Conservation (phyloP, 1,140 invertebrate genomes). For the Bacillus rossius region DNA sequence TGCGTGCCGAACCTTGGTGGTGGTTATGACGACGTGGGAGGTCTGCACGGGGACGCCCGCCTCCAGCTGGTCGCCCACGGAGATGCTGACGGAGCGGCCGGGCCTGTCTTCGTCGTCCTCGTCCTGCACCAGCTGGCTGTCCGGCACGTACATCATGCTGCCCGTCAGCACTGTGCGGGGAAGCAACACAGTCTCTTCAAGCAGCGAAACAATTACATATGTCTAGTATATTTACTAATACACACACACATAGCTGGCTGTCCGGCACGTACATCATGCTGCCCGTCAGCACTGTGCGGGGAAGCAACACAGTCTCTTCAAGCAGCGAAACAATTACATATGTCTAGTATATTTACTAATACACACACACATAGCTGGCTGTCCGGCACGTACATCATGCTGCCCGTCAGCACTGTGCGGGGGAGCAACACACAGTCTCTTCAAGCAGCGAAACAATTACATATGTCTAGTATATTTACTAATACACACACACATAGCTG, state of each 20-base stretch:
- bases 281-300: conserved; percentile 47
- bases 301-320: too few species aligned
- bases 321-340: too few species aligned
- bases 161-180: conserved; percentile 47
- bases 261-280: conserved; percentile 89
- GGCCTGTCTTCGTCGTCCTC: conserved; percentile 54
- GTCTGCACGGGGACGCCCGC: conserved; percentile 32
- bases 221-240: too few species aligned
- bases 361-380: too few species aligned
- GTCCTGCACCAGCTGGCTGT: conserved; percentile 80
- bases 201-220: too few species aligned
- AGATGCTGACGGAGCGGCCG: conserved; percentile 16
- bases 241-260: too few species aligned
- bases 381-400: conserved; percentile 87
- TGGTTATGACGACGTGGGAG: conserved; percentile 57
- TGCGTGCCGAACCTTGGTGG: conserved; percentile 58
- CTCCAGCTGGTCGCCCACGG: conserved; percentile 19
- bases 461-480: too few species aligned
- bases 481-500: too few species aligned
- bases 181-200: too few species aligned
- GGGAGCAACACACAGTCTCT: background rate
- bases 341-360: too few species aligned
- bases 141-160: conserved; percentile 86
- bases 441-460: too few species aligned
- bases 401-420: conserved; percentile 51